Evolutionary conservation across 1,140 invertebrate species (phyloP).

Genomic region (Prorops nasuta): DNA sequence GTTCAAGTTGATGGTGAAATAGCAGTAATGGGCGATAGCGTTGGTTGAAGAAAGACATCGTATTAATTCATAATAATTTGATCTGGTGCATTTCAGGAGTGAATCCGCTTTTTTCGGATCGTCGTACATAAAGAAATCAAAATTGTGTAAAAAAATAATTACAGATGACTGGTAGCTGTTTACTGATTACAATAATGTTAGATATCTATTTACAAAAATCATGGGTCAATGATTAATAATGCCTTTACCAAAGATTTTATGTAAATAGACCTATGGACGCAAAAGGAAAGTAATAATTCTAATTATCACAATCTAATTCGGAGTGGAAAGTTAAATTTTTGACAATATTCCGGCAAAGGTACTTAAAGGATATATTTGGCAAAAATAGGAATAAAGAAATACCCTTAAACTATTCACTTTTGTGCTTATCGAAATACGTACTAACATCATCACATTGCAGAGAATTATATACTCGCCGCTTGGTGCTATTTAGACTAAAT

Average conservation of each 20-base stretch:
- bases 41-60: slow-evolving; percentile 35
- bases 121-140: slow-evolving; percentile 37
- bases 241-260: slow-evolving; percentile 48
- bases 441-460: no score
- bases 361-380: background rate
- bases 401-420: background rate
- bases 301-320: slow-evolving; percentile 10
- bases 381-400: background rate
- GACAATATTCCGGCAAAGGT: slow-evolving; percentile 9
- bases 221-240: slow-evolving; percentile 36
- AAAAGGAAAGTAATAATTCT: slow-evolving; percentile 11
- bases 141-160: slow-evolving; percentile 41
- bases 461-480: slow-evolving; percentile 7
- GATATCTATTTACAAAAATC: slow-evolving; percentile 32
- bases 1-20: slow-evolving; percentile 31
- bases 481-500: slow-evolving; percentile 23
- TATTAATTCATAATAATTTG: slow-evolving; percentile 20
- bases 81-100: slow-evolving; percentile 46
- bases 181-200: slow-evolving; percentile 28
- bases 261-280: slow-evolving; percentile 31
- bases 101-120: slow-evolving; percentile 27
- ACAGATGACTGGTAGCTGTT: slow-evolving; percentile 40
- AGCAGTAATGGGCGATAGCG: slow-evolving; percentile 46
- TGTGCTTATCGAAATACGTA: background rate
- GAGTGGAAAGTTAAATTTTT: slow-evolving; percentile 18